phyloP scores from a whole-genome alignment of 2,888 invertebrate genomes.

The Ochlodes sylvanus region DNA sequence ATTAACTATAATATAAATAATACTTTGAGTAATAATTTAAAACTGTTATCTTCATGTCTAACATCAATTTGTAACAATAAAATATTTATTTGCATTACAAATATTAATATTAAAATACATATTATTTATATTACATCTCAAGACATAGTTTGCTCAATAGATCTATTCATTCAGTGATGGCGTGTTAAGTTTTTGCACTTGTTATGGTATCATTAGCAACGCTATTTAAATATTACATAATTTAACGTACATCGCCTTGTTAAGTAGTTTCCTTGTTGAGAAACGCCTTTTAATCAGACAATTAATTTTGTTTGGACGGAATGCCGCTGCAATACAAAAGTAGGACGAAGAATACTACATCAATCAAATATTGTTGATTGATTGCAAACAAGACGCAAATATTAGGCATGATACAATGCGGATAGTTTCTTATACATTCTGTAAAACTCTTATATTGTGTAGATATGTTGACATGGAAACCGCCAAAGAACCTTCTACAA shows the following conservation, averaged over 20 bases:
- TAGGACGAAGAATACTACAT: constrained; percentile 41
- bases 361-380: constrained; percentile 43
- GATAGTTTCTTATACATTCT: constrained; percentile 48
- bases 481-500: too few relatives aligned
- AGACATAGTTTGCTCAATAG: too few relatives aligned
- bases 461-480: too few relatives aligned
- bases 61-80: too few relatives aligned
- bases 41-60: too few relatives aligned
- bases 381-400: constrained; percentile 2
- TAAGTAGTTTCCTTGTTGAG: constrained; percentile 42
- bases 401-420: constrained; percentile 45
- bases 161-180: not conserved
- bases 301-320: constrained; percentile 39
- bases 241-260: not conserved
- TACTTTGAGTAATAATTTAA: too few relatives aligned
- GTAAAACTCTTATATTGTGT: too few relatives aligned
- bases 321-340: constrained; percentile 38
- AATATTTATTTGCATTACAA: too few relatives aligned
- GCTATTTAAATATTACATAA: constrained; percentile 25
- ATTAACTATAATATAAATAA: too few relatives aligned
- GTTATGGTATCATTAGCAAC: constrained; percentile 18
- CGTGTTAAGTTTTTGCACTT: constrained; percentile 14
- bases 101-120: too few relatives aligned
- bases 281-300: constrained; percentile 40
- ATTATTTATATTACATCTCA: too few relatives aligned